Percentiles rank a stretch among this genome's conserved stretches.
Evolutionary conservation across 2,888 invertebrate species (phyloP).

Genomic region (Patella ulyssiponensis): DNA sequence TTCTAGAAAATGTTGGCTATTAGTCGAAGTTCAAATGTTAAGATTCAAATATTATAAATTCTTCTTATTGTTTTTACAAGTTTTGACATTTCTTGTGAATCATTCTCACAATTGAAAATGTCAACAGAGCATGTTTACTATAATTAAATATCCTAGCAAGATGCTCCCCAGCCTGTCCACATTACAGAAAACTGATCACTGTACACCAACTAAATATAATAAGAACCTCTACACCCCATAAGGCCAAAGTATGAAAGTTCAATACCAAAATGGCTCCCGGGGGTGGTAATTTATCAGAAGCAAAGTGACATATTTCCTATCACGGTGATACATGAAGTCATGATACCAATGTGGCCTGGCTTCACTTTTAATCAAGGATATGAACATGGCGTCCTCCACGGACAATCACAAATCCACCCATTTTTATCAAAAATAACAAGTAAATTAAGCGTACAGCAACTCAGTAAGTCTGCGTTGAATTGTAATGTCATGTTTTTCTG

Average conservation of each 20-base stretch:
- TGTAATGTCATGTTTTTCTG: too few relatives aligned
- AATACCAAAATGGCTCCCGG: not conserved
- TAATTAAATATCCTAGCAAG: not conserved
- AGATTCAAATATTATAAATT: too few relatives aligned
- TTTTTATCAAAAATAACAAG: not conserved
- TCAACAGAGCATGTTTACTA: not conserved
- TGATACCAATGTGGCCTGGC: not conserved
- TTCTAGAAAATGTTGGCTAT: too few relatives aligned
- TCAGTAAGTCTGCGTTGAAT: too few relatives aligned
- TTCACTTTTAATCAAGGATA: conserved; percentile 2
- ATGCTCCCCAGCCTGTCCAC: not conserved
- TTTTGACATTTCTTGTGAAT: not conserved
- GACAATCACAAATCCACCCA: not conserved
- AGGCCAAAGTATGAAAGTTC: not conserved
- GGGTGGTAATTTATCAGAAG: not conserved
- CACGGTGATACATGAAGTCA: not conserved
- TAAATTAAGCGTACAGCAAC: not conserved
- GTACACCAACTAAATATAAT: conserved; percentile 3
- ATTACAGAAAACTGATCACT: not conserved
- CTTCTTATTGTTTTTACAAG: not conserved
- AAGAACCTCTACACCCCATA: not conserved
- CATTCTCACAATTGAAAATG: not conserved
- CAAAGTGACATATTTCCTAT: conserved; percentile 7
- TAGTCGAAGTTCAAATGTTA: too few relatives aligned
- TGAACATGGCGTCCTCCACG: not conserved